Base-by-base conservation (phyloP, 1,140 invertebrate genomes). In the Leptopilina clavipes region DNA sequence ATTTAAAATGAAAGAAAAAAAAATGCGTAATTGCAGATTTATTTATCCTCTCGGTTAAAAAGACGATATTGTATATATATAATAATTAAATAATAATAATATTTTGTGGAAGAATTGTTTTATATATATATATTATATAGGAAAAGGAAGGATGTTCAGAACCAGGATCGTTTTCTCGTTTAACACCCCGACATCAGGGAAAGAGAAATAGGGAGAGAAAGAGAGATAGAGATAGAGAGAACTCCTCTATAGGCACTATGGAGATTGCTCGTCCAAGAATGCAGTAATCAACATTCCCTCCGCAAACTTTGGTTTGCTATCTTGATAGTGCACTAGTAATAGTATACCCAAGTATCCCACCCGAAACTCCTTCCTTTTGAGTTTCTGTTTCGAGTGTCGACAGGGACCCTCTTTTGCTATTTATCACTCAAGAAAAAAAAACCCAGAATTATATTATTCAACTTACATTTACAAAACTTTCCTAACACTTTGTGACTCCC, bases 281-380 rank as follows among this genome's bases (percentile, higher is more conserved):
- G 59, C 59, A 22, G 25, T 31, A 65, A 65, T 65, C 59, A 65
- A 65, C 59, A 65, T 65, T 65, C 59, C 25, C 59, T 65, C 59
- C 11, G 25, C 59, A 65, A 65, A 65, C 22, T 65, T 65, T 65
- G 59, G 59, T 65, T 40, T 65, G 25, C 59, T 65, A 65, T 65
- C 59, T 65, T 65, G 59, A 65, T 65, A 65, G 59, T 65, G 59
- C 59, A 65, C 59, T 65, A 65, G 59, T 65, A 65, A 65, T 65
- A 65, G 59, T 25, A 19, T 59, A 59, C 56, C 56, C 56, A 59
- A 59, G 56, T 59, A 59, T 59, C 22, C 59, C 2, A 65, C 25
- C 59, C 59, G 22, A 65, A 65, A 65, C 22, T 65, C 59, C 59
- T 65, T 31, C 22, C 9, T 65, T 65, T 65, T 31, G 22, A 65